These are phyloP conservation scores for Lipotes vexillifer DNA, from an alignment of 2,113 vertebrate species.

Conservation along the genomic window DNA sequence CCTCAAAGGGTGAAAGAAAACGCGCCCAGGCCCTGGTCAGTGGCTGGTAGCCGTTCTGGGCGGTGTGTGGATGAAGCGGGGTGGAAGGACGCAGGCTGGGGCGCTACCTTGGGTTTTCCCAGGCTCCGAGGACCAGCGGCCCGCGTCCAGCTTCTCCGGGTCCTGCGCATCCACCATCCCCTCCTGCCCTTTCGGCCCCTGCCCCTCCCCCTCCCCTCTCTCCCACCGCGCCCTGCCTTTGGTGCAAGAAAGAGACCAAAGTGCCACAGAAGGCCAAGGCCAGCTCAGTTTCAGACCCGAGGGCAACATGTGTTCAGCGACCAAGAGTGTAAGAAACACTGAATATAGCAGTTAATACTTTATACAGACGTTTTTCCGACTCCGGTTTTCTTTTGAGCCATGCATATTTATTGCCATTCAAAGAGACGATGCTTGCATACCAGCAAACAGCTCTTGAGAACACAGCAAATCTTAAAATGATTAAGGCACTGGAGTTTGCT, in stretches of 20 bases:
- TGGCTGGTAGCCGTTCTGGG: slow-evolving; percentile 82
- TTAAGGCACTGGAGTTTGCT: slow-evolving; percentile 63
- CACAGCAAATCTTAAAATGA: slow-evolving; percentile 67
- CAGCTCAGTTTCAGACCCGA: slow-evolving; percentile 87
- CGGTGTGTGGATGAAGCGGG: slow-evolving; percentile 79
- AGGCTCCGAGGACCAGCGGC: slow-evolving; percentile 80
- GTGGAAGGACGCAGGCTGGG: slow-evolving; percentile 83
- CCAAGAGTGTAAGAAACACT: slow-evolving; percentile 77
- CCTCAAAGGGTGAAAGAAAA: slow-evolving; percentile 76
- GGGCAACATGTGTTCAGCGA: slow-evolving; percentile 81
- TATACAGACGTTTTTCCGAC: slow-evolving; percentile 43
- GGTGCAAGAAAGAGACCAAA: slow-evolving; percentile 61
- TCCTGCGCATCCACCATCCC: neutral
- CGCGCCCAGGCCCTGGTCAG: slow-evolving; percentile 78
- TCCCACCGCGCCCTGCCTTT: slow-evolving; percentile 47
- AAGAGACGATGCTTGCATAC: slow-evolving; percentile 61
- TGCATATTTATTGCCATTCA: slow-evolving; percentile 37
- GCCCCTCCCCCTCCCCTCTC: neutral
- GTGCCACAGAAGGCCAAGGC: slow-evolving; percentile 78
- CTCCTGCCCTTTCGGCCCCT: neutral
- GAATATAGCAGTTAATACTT: slow-evolving; percentile 64
- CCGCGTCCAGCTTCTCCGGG: slow-evolving; percentile 38
- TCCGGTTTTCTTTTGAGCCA: slow-evolving; percentile 56
- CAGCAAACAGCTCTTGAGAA: slow-evolving; percentile 78
- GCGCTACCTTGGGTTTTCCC: slow-evolving; percentile 83